A percentile compares a stretch with the other conserved stretches of the same genome.
Evolutionary conservation across 2,797 vertebrate genomes (phyloP).

Genomic region (Channallabes apus): DNA sequence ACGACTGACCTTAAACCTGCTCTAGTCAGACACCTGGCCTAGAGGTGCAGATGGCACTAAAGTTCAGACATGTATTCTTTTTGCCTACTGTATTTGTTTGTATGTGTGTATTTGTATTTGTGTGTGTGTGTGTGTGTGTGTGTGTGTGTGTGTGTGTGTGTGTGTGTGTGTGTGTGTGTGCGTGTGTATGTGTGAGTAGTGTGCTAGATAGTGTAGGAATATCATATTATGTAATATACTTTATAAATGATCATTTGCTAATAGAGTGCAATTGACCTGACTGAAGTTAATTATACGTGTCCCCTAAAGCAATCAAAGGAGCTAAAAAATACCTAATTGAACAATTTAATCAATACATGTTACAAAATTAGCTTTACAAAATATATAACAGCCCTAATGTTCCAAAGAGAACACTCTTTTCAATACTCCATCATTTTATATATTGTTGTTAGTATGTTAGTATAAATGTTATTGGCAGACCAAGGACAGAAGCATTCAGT

Average conservation of each 20-base stretch:
- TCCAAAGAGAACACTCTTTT: conserved; percentile 28
- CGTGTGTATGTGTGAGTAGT: neutral
- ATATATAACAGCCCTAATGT: neutral
- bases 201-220: neutral
- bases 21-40: conserved; percentile 56
- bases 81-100: neutral
- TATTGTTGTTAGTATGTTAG: conserved; percentile 27
- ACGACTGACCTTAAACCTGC: conserved; percentile 52
- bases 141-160: neutral
- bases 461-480: conserved; percentile 40
- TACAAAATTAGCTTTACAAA: conserved; percentile 20
- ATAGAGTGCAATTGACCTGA: no score
- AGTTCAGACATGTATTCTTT: conserved; percentile 49
- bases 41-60: conserved; percentile 50
- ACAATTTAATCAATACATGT: neutral
- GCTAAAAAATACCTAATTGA: neutral
- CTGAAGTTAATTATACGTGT: neutral
- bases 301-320: neutral
- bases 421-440: conserved; percentile 9
- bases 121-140: neutral
- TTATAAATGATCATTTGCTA: neutral
- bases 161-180: neutral
- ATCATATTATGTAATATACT: conserved; percentile 7
- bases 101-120: neutral
- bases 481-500: conserved; percentile 39